Evolutionary conservation across 2,113 vertebrate species (phyloP).

Genomic region (Planiliza haematocheilus): DNA sequence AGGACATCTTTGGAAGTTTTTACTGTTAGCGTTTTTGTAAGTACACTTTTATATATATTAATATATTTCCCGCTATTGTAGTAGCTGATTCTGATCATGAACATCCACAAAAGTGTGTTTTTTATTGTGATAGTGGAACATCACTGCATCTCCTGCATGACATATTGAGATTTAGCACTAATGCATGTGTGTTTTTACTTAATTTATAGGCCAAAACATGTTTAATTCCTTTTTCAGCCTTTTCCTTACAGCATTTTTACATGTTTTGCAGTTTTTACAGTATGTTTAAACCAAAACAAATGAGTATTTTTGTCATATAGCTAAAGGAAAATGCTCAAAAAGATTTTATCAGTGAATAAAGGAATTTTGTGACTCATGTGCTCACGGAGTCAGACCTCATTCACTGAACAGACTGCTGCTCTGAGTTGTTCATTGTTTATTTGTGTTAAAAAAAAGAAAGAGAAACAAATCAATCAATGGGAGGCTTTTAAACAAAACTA

Average conservation of each 20-base stretch:
- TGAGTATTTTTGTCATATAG: too few species aligned
- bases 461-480: not conserved
- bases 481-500: constrained; percentile 4
- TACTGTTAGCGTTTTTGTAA: constrained; percentile 26
- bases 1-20: not conserved
- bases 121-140: too few species aligned
- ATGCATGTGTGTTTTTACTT: not conserved
- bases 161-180: too few species aligned
- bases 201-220: too few species aligned
- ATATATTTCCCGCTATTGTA: not conserved
- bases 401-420: constrained; percentile 23
- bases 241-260: too few species aligned
- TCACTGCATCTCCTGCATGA: too few species aligned
- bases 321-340: too few species aligned
- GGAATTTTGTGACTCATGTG: too few species aligned
- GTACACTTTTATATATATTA: constrained; percentile 24
- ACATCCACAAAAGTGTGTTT: too few species aligned
- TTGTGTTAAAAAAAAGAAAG: not conserved
- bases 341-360: not conserved
- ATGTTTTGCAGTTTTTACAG: too few species aligned
- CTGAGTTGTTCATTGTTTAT: constrained; percentile 32
- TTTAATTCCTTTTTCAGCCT: too few species aligned
- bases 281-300: too few species aligned
- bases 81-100: not conserved
- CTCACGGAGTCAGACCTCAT: constrained; percentile 15